Base-by-base conservation (phyloP, 2,888 invertebrate genomes). In the Caenorhabditis virilis region DNA sequence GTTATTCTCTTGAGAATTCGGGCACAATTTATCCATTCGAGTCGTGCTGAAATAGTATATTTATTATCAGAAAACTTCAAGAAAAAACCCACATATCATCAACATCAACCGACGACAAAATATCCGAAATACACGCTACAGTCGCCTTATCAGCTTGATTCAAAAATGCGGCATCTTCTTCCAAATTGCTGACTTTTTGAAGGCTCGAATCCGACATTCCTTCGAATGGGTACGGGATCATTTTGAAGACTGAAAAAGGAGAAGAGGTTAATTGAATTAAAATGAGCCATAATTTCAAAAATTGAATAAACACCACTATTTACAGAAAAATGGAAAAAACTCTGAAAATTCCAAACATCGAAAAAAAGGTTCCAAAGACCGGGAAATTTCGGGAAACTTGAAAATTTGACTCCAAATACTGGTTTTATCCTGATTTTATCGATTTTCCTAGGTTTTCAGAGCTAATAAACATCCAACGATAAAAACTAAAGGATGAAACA, bases 141-240 rank as follows among this genome's bases (percentile, higher is more conserved):
- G 72, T 43, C 15, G 46, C 36, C 11, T 33, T 33, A 43, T 74
- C 71, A 13, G 49, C 42, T 22, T 46, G 41, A 6, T 59, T 45
- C 25, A 78, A 54, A 13, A 72, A 48, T 3, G 50, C 48, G 2
- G 51, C 39, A n/a, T 65, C 45, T 23, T 52, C 22, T 13, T 64
- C 39, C 11, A 49, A 36, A 36, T 67, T 60, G 36, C 66, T 56
- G 13, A 74, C 69, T 11, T 60, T 53, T 15, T 74, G 62, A 6
- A 64, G 23, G 4, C 33, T 47, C 0, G 76, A 76, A 11, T 50
- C 58, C 3, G 63, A 13, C 48, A 75, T 57, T 20, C 67, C 60
- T 50, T 78, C 78, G 25, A 62, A 62, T 2, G 78, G 78, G 11
- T 74, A 69, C 1, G 78, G 78, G n/a, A 78, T 55, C 46, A 76